Conservation (phyloP, 2,888 invertebrate species). For the Netelia virgata region DNA sequence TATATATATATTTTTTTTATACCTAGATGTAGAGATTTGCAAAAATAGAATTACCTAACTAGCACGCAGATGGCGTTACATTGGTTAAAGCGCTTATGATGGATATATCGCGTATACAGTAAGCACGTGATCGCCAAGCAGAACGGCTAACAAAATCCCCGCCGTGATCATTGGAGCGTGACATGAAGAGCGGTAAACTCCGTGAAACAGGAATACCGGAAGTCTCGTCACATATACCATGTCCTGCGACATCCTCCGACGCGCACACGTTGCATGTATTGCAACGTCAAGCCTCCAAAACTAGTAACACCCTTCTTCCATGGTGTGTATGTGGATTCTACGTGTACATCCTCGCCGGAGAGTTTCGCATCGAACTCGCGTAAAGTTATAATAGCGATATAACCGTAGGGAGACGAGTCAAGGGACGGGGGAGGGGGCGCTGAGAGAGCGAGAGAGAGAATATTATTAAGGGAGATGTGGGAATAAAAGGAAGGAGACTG, state of each 20-base stretch:
- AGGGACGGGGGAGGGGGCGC: not conserved
- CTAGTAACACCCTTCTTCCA: not conserved
- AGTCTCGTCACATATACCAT: conserved; percentile 11
- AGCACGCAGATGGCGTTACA: not conserved
- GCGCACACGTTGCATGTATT: not conserved
- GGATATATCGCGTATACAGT: not conserved
- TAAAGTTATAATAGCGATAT: conserved; percentile 64
- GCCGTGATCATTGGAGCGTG: not conserved
- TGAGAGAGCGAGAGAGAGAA: conserved; percentile 11
- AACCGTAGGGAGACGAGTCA: conserved; percentile 16
- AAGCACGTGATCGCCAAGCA: not conserved
- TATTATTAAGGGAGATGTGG: conserved; percentile 21
- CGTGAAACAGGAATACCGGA: conserved; percentile 23
- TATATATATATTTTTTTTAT: too few species aligned
- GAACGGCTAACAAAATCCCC: not conserved
- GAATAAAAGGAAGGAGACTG: conserved; percentile 36
- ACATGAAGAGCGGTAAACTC: not conserved
- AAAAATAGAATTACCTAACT: not conserved
- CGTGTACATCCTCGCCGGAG: not conserved
- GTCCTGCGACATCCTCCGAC: not conserved
- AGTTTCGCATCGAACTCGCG: conserved; percentile 50
- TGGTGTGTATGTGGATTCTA: not conserved
- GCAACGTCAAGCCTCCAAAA: not conserved
- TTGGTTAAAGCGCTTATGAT: too few species aligned
- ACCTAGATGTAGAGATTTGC: not conserved